Evolutionary conservation across 30 jellyfish, hydroid and myxozoan species (phyloP), one percentile per base, ranked within the genome.

Genomic region (Sanderia malayensis): DNA sequence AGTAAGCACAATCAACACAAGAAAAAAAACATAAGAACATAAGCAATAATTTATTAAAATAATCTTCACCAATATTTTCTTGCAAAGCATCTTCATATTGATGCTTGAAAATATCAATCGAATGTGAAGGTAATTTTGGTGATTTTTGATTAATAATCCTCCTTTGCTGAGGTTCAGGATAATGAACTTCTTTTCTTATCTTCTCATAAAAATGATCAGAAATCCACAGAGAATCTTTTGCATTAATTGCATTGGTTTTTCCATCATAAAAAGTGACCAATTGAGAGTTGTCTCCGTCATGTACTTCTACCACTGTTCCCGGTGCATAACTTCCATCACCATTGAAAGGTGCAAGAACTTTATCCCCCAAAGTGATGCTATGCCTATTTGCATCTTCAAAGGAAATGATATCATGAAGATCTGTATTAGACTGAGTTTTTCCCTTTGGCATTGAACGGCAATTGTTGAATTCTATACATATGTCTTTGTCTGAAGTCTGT

Each of bases 281-380:
- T 31, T 31, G 19, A 1, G 63, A 31, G 34, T 21, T 46, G 28
- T 34, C 53, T 21, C 29, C 63, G 19, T 66, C 47, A 27, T 24
- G 64, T 66, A 80, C 85, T 25, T 80, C 93, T 0, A 70, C 74
- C 17, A 80, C 84, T 4, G 68, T 61, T 58, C 85, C 97, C 0
- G 97, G 95, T 45, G 32, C 76, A 45, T 58, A 88, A 32, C 62
- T 71, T 45, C 91, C 88, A 64, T 73, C 85, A 0, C 22, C 64
- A 2, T 41, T 49, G 49, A 74, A 33, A 2, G 83, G 81, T 8
- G 80, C 97, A 13, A 88, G 83, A 24, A 88, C 97, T 61, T 82
- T 71, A 37, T 88, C 97, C 20, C 97, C 97, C 21, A 33, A 80
- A 60, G 65, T 61, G 0, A 82, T 79, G 34, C 74, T 84, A 67